Percentiles rank a stretch among this genome's conserved stretches.
Evolutionary conservation across 2,888 invertebrate genomes (phyloP).

Genomic region (Latrodectus hesperus): DNA sequence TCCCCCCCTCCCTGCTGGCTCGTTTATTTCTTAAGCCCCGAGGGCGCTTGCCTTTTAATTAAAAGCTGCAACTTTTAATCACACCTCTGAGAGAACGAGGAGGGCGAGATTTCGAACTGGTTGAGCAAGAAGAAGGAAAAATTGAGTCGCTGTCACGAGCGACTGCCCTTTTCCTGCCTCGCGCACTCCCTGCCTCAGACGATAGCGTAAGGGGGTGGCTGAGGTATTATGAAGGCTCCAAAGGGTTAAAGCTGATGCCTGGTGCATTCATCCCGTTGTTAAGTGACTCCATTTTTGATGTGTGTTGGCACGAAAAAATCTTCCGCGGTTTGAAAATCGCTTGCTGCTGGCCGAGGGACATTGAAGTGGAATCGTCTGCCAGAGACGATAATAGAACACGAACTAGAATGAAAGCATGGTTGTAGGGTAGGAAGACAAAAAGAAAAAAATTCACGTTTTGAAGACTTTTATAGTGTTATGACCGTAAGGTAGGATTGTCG

Average conservation of each 20-base stretch:
- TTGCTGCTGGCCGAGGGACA: conserved; percentile 11
- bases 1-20: conserved; percentile 8
- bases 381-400: not conserved
- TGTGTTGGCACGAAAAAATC: conserved; percentile 1
- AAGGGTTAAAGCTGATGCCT: conserved; percentile 41
- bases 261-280: conserved; percentile 36
- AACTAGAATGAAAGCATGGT: not conserved
- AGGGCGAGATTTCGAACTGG: conserved; percentile 56
- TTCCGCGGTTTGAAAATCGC: not conserved
- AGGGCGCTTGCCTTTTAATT: conserved; percentile 63
- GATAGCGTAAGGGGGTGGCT: not conserved
- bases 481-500: conserved; percentile 23
- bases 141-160: conserved; percentile 59
- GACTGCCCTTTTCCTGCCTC: conserved; percentile 33
- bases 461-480: conserved; percentile 8
- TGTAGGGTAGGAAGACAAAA: not conserved
- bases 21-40: conserved; percentile 65
- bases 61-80: conserved; percentile 67
- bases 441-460: conserved; percentile 18
- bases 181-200: not conserved
- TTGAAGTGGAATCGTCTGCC: conserved; percentile 25
- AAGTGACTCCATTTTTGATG: conserved; percentile 14
- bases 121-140: conserved; percentile 55
- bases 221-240: conserved; percentile 51
- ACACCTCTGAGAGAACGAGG: conserved; percentile 48